Evolutionary conservation across 2,113 vertebrate species (phyloP).

Genomic region (Podilymbus podiceps): DNA sequence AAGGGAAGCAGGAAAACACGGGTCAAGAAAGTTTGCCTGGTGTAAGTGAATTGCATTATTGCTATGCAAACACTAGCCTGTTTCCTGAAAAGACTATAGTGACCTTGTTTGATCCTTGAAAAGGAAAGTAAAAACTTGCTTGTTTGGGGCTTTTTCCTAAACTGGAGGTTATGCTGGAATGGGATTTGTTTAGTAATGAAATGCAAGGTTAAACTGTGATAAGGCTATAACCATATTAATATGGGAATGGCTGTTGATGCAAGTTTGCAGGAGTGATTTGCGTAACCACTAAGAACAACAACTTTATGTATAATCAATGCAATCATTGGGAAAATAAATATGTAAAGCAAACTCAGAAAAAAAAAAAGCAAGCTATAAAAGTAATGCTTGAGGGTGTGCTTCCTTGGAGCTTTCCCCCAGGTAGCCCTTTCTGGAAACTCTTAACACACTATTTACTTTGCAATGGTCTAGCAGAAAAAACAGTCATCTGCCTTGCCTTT

Average conservation of each 20-base stretch:
- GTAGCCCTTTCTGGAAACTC: background rate
- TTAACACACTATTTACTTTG: background rate
- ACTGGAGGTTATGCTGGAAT: background rate
- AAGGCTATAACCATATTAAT: background rate
- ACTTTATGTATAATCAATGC: background rate
- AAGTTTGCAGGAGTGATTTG: background rate
- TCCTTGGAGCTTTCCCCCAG: background rate
- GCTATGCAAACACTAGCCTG: background rate
- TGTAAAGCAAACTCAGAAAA: background rate
- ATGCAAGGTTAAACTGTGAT: background rate
- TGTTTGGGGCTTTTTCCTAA: background rate
- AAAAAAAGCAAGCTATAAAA: background rate
- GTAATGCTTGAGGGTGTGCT: background rate
- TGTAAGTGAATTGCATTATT: background rate
- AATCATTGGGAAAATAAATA: background rate
- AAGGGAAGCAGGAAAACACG: background rate
- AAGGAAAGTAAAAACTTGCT: background rate
- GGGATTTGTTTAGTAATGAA: background rate
- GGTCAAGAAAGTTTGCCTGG: background rate
- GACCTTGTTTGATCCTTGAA: background rate
- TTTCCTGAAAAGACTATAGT: background rate
- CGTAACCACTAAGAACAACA: background rate
- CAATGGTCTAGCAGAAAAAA: background rate
- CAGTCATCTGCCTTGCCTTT: background rate
- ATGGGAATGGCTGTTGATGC: background rate